phyloP scores from a whole-genome alignment of 2,113 vertebrate genomes.

The Neodontobutis hainanensis region DNA sequence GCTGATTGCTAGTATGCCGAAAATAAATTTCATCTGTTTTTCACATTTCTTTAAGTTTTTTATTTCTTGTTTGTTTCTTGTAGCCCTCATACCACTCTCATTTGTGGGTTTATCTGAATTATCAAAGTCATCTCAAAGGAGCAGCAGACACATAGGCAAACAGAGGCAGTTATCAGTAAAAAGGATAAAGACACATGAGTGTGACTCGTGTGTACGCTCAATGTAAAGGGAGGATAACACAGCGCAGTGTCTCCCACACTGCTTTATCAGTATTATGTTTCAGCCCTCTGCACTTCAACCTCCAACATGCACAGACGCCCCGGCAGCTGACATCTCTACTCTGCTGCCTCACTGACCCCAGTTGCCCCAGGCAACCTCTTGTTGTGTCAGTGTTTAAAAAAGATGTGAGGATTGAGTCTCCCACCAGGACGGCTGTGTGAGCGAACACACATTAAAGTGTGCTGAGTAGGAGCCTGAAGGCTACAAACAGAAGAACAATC shows the following conservation, averaged over 20 bases:
- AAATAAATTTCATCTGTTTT: conserved; percentile 12
- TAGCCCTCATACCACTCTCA: conserved; percentile 5
- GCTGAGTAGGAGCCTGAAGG: conserved; percentile 58
- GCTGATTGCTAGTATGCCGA: conserved; percentile 27
- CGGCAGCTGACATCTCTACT: conserved; percentile 64
- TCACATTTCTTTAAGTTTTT: not conserved
- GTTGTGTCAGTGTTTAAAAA: conserved; percentile 69
- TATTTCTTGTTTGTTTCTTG: conserved; percentile 10
- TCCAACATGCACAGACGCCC: conserved; percentile 44
- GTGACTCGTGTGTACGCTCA: conserved; percentile 20
- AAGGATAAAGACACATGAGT: conserved; percentile 24
- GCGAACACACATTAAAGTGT: conserved; percentile 65
- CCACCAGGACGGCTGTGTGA: conserved; percentile 53
- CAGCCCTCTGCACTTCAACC: conserved; percentile 60
- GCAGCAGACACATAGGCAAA: conserved; percentile 8
- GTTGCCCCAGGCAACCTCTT: conserved; percentile 57
- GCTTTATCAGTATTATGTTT: conserved; percentile 47
- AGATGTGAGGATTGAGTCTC: conserved; percentile 64
- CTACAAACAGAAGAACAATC: conserved; percentile 38
- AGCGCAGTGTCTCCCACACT: conserved; percentile 11
- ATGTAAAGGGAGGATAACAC: conserved; percentile 24
- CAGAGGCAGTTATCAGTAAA: conserved; percentile 30
- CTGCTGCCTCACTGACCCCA: conserved; percentile 58
- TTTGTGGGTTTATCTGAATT: conserved; percentile 23
- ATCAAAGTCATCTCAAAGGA: conserved; percentile 15